Base-by-base conservation (phyloP, 2,888 invertebrate species). In the Aplocera efformata region DNA sequence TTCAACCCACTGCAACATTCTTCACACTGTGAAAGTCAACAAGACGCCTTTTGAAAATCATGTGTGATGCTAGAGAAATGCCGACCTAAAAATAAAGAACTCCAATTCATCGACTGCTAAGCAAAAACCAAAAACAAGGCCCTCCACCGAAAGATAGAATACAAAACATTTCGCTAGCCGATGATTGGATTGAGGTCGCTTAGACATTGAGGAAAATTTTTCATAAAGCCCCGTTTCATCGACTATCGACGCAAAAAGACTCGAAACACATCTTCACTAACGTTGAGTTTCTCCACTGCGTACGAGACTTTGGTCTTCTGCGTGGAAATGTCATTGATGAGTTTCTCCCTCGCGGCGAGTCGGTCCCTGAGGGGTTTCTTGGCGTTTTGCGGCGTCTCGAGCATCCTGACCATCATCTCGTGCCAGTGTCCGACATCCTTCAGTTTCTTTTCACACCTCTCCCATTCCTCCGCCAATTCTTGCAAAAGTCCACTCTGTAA, bases 401-500 rank as follows among this genome's bases (percentile, higher is more conserved):
- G 75, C 32, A 91, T 90, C 54, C 92, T 91, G 53, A 91, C 90
- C 6, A 96, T 93, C 67, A 96, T 96, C 48, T 97, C 97, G 58
- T 97, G 92, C 97, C 97, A 98, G 53, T 90, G 90, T 46, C 92
- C 93, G 29, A 96, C 95, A 60, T 98, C 97, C 76, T 95, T 95
- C 76, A 98, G 91, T 79, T 98, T 98, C 76, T 92, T 94, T 80
- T 98, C 97, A 81, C 97, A 98, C 78, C 98, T 95, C 73, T 97
- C 97, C 96, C 98, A 98, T 88, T 98, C 97, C 74, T 97, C 97
- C 31, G 95, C 94, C 35, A 96, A 93, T 84, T 98, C 98, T 90
- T 96, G 95, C 45, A 98, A 90, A 58, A 96, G 84, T 29, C 95
- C 94, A 72, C 94, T 94, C 96, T 96, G 80, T 49, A 90, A 90